Conservation (phyloP, 2,888 invertebrate species). For the Megalurothrips usitatus region DNA sequence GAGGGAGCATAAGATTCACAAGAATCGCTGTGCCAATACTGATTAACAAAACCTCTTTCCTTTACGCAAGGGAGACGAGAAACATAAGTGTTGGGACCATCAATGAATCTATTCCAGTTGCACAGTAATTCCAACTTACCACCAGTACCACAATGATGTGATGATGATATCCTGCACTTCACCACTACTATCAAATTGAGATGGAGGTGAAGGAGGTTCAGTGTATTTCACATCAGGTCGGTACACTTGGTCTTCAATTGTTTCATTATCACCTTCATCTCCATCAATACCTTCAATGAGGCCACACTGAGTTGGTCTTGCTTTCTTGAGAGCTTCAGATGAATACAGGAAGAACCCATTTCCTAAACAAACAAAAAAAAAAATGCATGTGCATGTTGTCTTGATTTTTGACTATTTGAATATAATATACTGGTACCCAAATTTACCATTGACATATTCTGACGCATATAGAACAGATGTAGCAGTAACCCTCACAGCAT, state of each 20-base stretch:
- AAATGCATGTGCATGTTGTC: background rate
- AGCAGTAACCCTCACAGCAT: constrained; percentile 55
- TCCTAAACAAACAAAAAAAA: constrained; percentile 47
- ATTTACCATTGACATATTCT: constrained; percentile 55
- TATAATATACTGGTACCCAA: background rate
- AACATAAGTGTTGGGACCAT: background rate
- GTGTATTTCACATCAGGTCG: constrained; percentile 35
- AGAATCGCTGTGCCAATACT: constrained; percentile 67
- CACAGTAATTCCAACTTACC: constrained; percentile 46
- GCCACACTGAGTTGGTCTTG: constrained; percentile 28
- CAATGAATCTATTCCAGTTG: constrained; percentile 4
- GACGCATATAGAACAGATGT: constrained; percentile 64
- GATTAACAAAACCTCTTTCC: constrained; percentile 74
- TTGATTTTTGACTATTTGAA: background rate
- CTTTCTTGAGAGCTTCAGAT: constrained; percentile 46
- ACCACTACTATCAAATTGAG: constrained; percentile 49
- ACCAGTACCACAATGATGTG: constrained; percentile 74
- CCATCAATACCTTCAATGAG: constrained; percentile 41
- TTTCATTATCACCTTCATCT: constrained; percentile 41
- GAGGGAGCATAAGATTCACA: constrained; percentile 57
- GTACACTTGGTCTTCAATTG: constrained; percentile 36
- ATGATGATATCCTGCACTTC: constrained; percentile 66
- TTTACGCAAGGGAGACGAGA: constrained; percentile 41
- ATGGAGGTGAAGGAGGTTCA: background rate
- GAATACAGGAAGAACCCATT: constrained; percentile 76